These are phyloP conservation scores for Ellobius talpinus DNA, from an alignment of 2,113 vertebrate genomes.

Conservation along the genomic window DNA sequence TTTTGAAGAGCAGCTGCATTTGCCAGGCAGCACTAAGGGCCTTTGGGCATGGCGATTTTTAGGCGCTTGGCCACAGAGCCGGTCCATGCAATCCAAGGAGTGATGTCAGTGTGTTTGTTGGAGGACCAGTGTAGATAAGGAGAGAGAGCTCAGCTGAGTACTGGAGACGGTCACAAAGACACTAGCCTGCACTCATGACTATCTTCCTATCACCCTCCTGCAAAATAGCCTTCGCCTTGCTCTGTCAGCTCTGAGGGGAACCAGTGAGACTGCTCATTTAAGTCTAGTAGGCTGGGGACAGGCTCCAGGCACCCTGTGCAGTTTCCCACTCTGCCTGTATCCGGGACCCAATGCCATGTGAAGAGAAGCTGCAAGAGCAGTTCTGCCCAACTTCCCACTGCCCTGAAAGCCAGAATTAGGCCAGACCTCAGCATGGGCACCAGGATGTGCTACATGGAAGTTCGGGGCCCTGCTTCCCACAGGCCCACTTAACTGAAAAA, in stretches of 20 bases:
- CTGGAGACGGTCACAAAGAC: neutral
- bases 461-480: neutral
- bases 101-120: neutral
- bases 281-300: neutral
- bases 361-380: neutral
- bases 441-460: neutral
- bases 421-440: slow-evolving; percentile 52
- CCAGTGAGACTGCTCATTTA: neutral
- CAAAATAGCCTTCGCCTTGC: neutral
- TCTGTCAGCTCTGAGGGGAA: neutral
- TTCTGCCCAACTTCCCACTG: neutral
- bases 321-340: neutral
- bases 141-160: neutral
- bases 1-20: neutral
- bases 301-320: neutral
- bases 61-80: neutral
- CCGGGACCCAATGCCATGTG: neutral
- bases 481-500: slow-evolving; percentile 39
- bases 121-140: neutral
- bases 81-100: neutral
- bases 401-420: slow-evolving; percentile 46
- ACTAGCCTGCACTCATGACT: rapidly evolving
- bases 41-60: neutral
- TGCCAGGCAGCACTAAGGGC: neutral
- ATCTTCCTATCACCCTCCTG: neutral